Evolutionary conservation across 2,888 invertebrate species (phyloP), one percentile per base, ranked within the genome.

Genomic region (Lampropteryx suffumata): DNA sequence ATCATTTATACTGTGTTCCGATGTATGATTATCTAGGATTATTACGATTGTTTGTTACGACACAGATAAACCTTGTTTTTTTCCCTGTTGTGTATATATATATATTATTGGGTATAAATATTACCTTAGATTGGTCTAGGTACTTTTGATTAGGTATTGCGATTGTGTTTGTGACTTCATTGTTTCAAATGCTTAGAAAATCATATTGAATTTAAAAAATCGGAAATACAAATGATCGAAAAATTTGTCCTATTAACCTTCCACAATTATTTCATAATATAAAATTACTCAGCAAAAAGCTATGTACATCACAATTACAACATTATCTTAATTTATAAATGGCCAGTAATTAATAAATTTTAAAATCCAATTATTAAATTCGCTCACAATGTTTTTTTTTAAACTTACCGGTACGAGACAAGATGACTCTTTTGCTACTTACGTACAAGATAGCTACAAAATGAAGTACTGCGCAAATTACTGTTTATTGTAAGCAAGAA

Each of bases 301-400:
- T 59, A 57, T 59, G 50, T 54, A 57, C 53, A 56, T 40, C 39
- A 40, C 40, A 33, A n/a, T n/a, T 37, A 46, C 37, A 43, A 13
- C 9, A 47, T 49, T 28, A 42, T 43, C 24, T 37, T 40, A 55
- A 14, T 30, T 24, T 28, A 14, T 41, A 43, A 45, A 59, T 61
- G 57, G 53, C 59, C 47, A 49, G 24, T 52, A 26, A 39, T 44
- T 17, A 50, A 51, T 35, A 40, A 36, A 36, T 50, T 51, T 42
- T 35, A 27, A 46, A 45, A 50, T 28, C 36, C 36, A 45, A 51
- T 56, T 50, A 46, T 41, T 61, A 61, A 61, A 61, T 61, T 61
- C 61, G 61, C 54, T 61, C 41, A 34, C 33, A 29, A 47, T 55
- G 30, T 50, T 48, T 26, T 26, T n/a, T n/a, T 40, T 51, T n/a